A percentile compares a stretch with the other conserved stretches of the same genome.
Conservation (phyloP, 64 coral and sea anemone genomes). For the Stichodactyla mertensii region DNA sequence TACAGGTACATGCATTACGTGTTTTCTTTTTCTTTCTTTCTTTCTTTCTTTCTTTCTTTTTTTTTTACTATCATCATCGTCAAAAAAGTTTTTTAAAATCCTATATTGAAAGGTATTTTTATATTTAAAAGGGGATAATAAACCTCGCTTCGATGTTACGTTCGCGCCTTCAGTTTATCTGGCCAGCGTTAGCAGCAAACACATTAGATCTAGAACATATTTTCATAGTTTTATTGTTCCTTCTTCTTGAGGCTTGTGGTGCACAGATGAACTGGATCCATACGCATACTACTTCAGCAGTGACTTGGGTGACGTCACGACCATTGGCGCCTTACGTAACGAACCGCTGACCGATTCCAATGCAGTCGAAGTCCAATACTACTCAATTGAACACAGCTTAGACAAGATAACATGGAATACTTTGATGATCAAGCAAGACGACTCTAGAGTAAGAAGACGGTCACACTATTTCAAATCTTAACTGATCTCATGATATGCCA, state of each 20-base stretch:
- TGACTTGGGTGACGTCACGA: neutral
- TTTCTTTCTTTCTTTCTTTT: no score
- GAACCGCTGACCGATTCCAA: constrained; percentile 11
- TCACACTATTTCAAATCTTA: no score
- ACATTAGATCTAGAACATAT: no score
- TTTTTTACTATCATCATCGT: neutral
- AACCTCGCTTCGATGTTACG: no score
- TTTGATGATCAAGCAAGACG: neutral
- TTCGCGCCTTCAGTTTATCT: no score
- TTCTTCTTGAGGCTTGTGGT: constrained; percentile 5
- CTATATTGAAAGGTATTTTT: neutral
- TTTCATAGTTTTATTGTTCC: no score
- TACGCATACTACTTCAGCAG: constrained; percentile 11
- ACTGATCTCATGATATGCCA: no score
- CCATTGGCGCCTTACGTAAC: constrained; percentile 15
- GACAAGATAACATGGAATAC: constrained; percentile 5
- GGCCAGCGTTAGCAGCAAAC: no score
- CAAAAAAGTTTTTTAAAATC: neutral
- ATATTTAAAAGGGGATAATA: no score
- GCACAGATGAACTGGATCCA: constrained; percentile 18
- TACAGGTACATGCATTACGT: neutral
- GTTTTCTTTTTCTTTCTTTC: no score
- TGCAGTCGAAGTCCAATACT: constrained; percentile 20
- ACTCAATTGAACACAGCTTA: constrained; percentile 7
- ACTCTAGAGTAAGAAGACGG: neutral